Conservation (phyloP, 2,888 invertebrate genomes). For the Trichopoda pennipes region DNA sequence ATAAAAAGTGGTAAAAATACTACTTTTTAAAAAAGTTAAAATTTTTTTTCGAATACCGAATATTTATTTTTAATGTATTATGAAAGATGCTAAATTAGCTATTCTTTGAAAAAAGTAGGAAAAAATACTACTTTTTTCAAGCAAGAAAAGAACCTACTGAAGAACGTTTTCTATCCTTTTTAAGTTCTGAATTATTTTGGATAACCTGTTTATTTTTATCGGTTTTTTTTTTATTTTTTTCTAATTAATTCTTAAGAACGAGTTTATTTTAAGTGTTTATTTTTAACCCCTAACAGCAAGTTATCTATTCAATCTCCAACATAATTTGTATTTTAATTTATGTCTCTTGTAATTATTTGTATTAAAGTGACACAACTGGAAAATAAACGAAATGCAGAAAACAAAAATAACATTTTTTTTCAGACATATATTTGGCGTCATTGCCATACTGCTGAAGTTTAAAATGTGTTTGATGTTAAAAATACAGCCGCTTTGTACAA, state of each 20-base stretch:
- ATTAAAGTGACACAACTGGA: slow-evolving; percentile 14
- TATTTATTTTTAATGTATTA: too few species aligned
- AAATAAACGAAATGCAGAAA: background rate
- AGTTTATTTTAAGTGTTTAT: background rate
- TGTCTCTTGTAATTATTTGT: slow-evolving; percentile 18
- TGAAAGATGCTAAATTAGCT: too few species aligned
- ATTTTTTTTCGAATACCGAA: too few species aligned
- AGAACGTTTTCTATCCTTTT: too few species aligned
- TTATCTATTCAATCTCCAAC: slow-evolving; percentile 9
- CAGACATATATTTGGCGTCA: slow-evolving; percentile 36
- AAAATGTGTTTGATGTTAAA: slow-evolving; percentile 27
- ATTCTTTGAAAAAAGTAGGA: too few species aligned
- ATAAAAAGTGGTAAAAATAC: too few species aligned
- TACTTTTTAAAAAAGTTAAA: too few species aligned
- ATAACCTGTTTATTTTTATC: too few species aligned
- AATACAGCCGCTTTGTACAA: slow-evolving; percentile 26
- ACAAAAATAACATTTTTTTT: slow-evolving; percentile 1
- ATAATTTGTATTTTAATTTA: slow-evolving; percentile 35
- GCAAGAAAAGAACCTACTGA: too few species aligned
- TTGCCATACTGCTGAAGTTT: slow-evolving; percentile 21
- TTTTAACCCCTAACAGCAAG: background rate
- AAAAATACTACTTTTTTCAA: too few species aligned
- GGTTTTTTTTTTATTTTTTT: background rate
- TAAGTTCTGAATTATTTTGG: too few species aligned
- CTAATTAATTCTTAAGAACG: background rate